Evolutionary conservation across 2,888 invertebrate genomes (phyloP).

Genomic region (Drosophila hawaiiensis): DNA sequence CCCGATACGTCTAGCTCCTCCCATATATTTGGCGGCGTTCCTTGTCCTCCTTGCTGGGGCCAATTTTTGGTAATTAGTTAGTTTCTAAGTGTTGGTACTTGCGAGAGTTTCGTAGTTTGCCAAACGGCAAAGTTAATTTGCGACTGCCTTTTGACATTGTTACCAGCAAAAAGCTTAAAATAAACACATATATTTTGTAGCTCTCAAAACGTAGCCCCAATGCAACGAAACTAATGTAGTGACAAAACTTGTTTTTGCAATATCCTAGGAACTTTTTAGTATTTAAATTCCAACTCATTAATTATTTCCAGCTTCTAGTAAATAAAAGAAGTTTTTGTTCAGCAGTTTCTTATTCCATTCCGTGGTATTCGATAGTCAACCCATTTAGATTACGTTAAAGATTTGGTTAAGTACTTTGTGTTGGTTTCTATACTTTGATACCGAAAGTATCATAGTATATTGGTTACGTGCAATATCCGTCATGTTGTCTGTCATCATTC

Average conservation of each 20-base stretch:
- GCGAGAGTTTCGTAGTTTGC: conserved; percentile 20
- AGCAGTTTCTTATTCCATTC: not conserved
- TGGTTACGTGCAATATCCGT: too few species aligned
- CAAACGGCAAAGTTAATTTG: conserved; percentile 56
- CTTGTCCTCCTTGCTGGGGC: conserved; percentile 8
- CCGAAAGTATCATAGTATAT: too few species aligned
- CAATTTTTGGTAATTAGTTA: conserved; percentile 65
- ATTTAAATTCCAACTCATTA: conserved; percentile 19
- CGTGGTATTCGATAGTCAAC: conserved; percentile 11
- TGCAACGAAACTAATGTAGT: conserved; percentile 35
- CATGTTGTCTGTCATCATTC: too few species aligned
- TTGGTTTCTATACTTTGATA: too few species aligned
- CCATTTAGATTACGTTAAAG: too few species aligned
- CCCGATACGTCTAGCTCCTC: not conserved
- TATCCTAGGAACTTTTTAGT: not conserved
- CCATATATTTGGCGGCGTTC: not conserved
- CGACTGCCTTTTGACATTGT: conserved; percentile 65
- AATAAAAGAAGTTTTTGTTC: not conserved
- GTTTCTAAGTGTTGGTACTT: conserved; percentile 51
- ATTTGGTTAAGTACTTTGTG: too few species aligned
- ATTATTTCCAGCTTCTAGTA: conserved; percentile 1
- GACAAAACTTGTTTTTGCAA: conserved; percentile 13
- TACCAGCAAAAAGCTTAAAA: conserved; percentile 12
- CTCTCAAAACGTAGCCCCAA: conserved; percentile 1
- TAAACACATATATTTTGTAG: conserved; percentile 7